Evolutionary conservation across 2,888 invertebrate species (phyloP).

Genomic region (Sminthurinus aureus): DNA sequence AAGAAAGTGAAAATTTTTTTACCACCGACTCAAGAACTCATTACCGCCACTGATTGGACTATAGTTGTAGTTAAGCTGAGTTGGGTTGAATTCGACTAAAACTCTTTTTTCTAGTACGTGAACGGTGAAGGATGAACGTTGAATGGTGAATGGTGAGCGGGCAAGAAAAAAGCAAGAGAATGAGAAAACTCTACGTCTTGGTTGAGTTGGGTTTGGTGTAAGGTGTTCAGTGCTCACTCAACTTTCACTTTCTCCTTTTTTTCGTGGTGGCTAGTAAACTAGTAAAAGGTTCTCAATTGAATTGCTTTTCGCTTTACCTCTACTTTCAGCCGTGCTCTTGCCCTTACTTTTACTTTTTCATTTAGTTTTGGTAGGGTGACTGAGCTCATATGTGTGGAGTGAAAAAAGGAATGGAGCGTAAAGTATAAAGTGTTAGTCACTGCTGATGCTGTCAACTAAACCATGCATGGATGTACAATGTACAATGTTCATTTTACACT

Average conservation of each 20-base stretch:
- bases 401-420: no score
- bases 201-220: neutral
- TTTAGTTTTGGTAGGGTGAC: no score
- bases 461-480: neutral
- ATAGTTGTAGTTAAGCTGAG: neutral
- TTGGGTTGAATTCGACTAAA: no score
- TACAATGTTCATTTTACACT: neutral
- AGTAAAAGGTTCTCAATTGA: constrained; percentile 11
- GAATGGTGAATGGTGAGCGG: neutral
- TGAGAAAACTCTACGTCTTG: no score
- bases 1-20: neutral
- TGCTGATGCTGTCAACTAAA: no score
- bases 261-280: neutral
- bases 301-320: neutral
- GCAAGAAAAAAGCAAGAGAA: no score
- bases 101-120: neutral
- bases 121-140: neutral
- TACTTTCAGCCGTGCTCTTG: no score
- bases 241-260: neutral
- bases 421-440: no score
- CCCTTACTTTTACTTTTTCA: no score
- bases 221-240: neutral
- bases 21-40: neutral
- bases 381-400: no score
- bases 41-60: neutral